Evolutionary conservation across 2,888 invertebrate genomes (phyloP).

Genomic region (Zygothrica quintamaculata): DNA sequence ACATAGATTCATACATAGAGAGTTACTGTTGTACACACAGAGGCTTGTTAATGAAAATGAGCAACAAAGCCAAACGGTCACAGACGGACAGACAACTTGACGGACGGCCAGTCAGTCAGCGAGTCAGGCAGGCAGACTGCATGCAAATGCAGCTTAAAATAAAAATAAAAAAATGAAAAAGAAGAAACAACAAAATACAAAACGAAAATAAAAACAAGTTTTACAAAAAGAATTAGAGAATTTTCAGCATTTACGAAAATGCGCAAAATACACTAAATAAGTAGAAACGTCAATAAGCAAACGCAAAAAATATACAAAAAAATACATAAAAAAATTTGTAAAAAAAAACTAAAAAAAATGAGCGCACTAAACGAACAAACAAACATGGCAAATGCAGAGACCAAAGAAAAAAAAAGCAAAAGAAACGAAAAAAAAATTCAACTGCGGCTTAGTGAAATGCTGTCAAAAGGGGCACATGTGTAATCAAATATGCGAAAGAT

Average conservation of each 20-base stretch:
- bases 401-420: constrained; percentile 5
- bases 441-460: constrained; percentile 48
- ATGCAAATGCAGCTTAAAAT: constrained; percentile 52
- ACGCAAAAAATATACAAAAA: constrained; percentile 22
- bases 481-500: constrained; percentile 62
- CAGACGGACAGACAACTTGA: constrained; percentile 38
- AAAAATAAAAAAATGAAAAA: constrained; percentile 22
- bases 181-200: no score
- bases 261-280: constrained; percentile 78
- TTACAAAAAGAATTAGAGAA: constrained; percentile 60
- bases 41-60: constrained; percentile 79
- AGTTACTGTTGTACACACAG: constrained; percentile 68
- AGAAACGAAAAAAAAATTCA: constrained; percentile 22
- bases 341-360: constrained; percentile 43
- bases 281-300: constrained; percentile 75
- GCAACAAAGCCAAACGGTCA: constrained; percentile 75
- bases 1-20: constrained; percentile 39
- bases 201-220: constrained; percentile 52
- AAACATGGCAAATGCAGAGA: constrained; percentile 32
- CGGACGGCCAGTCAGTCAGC: constrained; percentile 18
- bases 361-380: constrained; percentile 55
- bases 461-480: constrained; percentile 55
- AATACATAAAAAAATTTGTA: background rate
- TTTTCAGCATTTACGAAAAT: constrained; percentile 74
- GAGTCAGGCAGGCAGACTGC: constrained; percentile 43